phyloP scores from a whole-genome alignment of 2,113 vertebrate genomes.

The Halichoerus grypus region DNA sequence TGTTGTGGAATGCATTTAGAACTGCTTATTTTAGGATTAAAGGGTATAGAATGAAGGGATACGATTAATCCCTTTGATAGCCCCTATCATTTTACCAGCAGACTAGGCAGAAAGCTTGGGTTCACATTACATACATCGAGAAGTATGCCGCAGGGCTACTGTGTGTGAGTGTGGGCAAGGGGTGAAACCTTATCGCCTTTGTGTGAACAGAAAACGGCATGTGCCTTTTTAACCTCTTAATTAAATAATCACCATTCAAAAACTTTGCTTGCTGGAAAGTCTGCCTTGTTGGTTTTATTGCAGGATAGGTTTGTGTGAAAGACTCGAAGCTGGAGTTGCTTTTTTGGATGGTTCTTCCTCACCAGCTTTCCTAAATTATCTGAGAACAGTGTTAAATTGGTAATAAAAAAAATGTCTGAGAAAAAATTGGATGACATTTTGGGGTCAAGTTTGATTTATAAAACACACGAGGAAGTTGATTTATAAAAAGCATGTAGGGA shows the following conservation, averaged over 20 bases:
- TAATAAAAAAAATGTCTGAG: conserved; percentile 26
- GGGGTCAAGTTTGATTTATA: conserved; percentile 4
- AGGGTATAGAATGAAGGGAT: conserved; percentile 32
- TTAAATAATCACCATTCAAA: neutral
- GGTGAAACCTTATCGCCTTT: neutral
- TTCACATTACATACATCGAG: neutral
- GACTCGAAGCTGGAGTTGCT: neutral
- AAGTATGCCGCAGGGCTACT: neutral
- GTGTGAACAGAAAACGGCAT: neutral
- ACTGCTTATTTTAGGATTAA: conserved; percentile 75
- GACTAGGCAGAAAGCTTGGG: neutral
- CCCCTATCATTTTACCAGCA: conserved; percentile 59
- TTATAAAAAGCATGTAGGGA: neutral
- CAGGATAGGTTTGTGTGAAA: conserved; percentile 23
- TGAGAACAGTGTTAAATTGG: conserved; percentile 57
- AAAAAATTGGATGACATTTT: conserved; percentile 34
- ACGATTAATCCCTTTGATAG: conserved; percentile 50
- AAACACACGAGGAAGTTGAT: neutral
- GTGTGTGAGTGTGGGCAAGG: neutral
- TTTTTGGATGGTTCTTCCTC: neutral
- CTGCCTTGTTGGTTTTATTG: neutral
- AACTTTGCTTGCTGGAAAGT: neutral
- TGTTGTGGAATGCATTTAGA: conserved; percentile 56
- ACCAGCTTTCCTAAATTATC: conserved; percentile 32
- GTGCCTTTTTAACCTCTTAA: conserved; percentile 54